Evolutionary conservation across 2,888 invertebrate species (phyloP).

Genomic region (Epistrophella euchroma): DNA sequence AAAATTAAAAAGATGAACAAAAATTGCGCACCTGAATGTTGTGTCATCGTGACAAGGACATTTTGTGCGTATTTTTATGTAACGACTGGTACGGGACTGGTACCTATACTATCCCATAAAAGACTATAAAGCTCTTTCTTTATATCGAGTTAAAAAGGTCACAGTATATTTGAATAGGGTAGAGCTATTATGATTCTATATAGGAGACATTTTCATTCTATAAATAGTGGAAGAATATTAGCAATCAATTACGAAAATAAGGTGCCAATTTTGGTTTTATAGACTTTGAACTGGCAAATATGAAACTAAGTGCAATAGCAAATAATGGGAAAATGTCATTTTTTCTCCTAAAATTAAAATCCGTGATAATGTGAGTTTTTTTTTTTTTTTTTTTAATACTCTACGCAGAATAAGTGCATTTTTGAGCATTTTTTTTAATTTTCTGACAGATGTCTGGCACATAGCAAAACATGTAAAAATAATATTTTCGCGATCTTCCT

Average conservation of each 20-base stretch:
- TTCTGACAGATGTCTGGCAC: too few relatives aligned
- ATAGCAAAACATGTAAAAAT: too few relatives aligned
- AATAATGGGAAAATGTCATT: not conserved
- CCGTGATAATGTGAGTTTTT: too few relatives aligned
- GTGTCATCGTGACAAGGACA: not conserved
- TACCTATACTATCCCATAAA: slow-evolving; percentile 7
- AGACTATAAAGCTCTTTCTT: slow-evolving; percentile 15
- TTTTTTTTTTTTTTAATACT: too few relatives aligned
- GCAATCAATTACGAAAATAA: not conserved
- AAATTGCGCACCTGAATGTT: slow-evolving; percentile 25
- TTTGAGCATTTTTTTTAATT: too few relatives aligned
- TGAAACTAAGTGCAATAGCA: not conserved
- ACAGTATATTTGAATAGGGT: not conserved
- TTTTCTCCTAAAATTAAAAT: not conserved
- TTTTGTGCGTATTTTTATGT: slow-evolving; percentile 24
- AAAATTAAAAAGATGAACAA: slow-evolving; percentile 23
- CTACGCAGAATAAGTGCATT: too few relatives aligned
- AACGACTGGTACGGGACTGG: slow-evolving; percentile 49
- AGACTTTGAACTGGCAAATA: not conserved
- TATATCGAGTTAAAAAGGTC: slow-evolving; percentile 17
- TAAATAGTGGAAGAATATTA: not conserved
- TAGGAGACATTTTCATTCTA: not conserved
- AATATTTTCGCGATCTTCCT: too few relatives aligned
- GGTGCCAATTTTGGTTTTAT: not conserved
- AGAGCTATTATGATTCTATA: not conserved